These are phyloP conservation scores for Thereva unica DNA, from an alignment of 2,888 invertebrate genomes.

Conservation along the genomic window DNA sequence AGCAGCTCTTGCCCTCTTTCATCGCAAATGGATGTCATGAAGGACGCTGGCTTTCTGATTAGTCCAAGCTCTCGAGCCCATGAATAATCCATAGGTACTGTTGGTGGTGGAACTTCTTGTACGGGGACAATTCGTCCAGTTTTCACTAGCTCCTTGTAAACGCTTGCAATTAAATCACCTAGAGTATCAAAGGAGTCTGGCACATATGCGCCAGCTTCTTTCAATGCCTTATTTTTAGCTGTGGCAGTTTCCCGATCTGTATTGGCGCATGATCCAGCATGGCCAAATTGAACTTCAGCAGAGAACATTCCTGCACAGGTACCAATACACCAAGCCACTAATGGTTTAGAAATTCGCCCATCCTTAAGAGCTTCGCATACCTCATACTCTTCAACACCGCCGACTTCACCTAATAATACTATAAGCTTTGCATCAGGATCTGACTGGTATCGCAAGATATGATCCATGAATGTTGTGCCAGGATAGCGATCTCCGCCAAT, in stretches of 20 bases:
- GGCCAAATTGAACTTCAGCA: constrained; percentile 95
- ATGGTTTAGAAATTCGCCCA: constrained; percentile 84
- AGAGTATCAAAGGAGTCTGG: constrained; percentile 90
- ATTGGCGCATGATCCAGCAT: constrained; percentile 98
- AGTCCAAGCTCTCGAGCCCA: constrained; percentile 97
- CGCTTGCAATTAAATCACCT: constrained; percentile 78
- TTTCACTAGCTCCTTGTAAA: constrained; percentile 76
- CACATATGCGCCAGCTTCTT: constrained; percentile 83
- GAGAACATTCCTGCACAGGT: constrained; percentile 87
- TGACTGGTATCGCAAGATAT: constrained; percentile 82
- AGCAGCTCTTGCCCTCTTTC: constrained; percentile 96
- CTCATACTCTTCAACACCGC: constrained; percentile 96
- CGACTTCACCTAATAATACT: constrained; percentile 96
- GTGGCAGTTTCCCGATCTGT: constrained; percentile 91
- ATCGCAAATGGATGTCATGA: constrained; percentile 99
- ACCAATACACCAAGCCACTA: constrained; percentile 99
- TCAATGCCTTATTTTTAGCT: constrained; percentile 86
- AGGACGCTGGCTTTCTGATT: constrained; percentile 97
- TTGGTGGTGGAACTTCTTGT: constrained; percentile 94
- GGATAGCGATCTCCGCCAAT: constrained; percentile 98
- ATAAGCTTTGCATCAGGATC: constrained; percentile 90
- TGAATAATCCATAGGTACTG: constrained; percentile 99
- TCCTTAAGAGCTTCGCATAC: constrained; percentile 85
- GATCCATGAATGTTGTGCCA: constrained; percentile 97
- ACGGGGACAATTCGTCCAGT: constrained; percentile 83